Evolutionary conservation across 2,797 vertebrate species (phyloP).

Genomic region (Rallus crepitans): DNA sequence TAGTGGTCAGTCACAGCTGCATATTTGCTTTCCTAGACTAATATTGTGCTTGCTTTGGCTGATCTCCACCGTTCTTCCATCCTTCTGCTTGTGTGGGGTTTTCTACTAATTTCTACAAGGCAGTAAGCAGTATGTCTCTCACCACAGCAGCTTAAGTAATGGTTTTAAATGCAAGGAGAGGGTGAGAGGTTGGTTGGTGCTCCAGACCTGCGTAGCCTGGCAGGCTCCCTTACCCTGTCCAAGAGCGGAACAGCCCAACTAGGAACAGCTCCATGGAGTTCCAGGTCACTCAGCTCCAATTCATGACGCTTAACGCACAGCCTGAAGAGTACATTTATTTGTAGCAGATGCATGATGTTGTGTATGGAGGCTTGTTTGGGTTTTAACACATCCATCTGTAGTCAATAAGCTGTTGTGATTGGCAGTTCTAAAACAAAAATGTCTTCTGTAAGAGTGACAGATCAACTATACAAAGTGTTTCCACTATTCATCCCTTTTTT

Average conservation of each 20-base stretch:
- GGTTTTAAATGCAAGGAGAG: not conserved
- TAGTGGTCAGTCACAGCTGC: not conserved
- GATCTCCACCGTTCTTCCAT: not conserved
- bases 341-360: not conserved
- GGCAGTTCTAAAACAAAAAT: not conserved
- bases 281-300: not conserved
- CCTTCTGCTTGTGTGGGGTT: rapidly evolving
- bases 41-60: not conserved
- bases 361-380: not conserved
- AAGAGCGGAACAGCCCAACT: rapidly evolving
- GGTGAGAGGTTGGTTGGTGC: not conserved
- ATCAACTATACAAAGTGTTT: not conserved
- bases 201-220: not conserved
- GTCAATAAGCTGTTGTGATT: not conserved
- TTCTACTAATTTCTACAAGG: not conserved
- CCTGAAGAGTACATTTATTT: not conserved
- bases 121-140: not conserved
- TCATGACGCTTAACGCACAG: not conserved
- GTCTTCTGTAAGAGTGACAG: not conserved
- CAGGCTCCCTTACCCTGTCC: not conserved
- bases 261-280: rapidly evolving
- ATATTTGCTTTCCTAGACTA: not conserved
- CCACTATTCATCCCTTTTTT: not conserved
- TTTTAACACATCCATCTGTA: not conserved
- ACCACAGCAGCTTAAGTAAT: not conserved